These are phyloP conservation scores for Ichneumoninae sp. DNA, from an alignment of 2,888 invertebrate genomes.

Conservation along the genomic window DNA sequence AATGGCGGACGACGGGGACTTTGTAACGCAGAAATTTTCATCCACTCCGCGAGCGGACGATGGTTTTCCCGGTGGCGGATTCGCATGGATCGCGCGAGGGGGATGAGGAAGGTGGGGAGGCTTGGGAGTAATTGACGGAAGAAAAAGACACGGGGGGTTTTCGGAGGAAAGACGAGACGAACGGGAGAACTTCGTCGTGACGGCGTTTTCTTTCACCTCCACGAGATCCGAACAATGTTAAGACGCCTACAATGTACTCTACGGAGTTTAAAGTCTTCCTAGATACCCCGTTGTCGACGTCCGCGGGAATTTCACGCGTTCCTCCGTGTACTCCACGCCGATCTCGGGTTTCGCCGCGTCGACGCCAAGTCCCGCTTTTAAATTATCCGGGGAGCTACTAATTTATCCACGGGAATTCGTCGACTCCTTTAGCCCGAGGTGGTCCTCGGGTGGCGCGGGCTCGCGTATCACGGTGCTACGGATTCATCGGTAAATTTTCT, in stretches of 20 bases:
- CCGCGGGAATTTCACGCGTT: neutral
- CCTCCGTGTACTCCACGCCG: neutral
- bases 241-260: neutral
- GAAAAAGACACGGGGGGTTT: neutral
- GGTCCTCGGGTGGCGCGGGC: neutral
- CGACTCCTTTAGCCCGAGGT: neutral
- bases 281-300: neutral
- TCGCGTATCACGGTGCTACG: neutral
- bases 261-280: neutral
- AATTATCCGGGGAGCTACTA: neutral
- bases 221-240: neutral
- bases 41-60: constrained; percentile 15
- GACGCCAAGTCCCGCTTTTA: neutral
- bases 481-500: neutral
- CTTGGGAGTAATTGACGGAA: constrained; percentile 23
- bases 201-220: constrained; percentile 20
- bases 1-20: neutral
- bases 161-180: neutral
- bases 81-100: constrained; percentile 24
- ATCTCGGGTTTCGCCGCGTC: constrained; percentile 24
- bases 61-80: neutral
- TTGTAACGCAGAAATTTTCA: constrained; percentile 50
- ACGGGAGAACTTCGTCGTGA: constrained; percentile 25
- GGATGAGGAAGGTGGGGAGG: neutral
- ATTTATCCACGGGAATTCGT: neutral